phyloP scores from a whole-genome alignment of 30 jellyfish, hydroid and myxozoan species.

The Euphysa ruthae region DNA sequence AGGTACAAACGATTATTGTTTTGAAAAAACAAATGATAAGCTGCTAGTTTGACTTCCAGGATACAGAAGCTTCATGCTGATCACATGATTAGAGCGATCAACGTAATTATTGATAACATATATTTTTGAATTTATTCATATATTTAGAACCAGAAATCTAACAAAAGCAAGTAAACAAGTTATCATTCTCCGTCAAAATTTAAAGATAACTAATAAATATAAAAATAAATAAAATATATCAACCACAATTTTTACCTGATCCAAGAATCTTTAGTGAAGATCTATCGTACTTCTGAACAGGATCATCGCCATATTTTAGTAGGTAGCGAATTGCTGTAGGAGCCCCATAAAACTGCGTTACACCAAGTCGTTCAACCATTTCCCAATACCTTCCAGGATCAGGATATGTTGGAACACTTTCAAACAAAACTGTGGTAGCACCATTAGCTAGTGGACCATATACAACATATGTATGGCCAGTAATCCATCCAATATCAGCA shows the following conservation, averaged over 20 bases:
- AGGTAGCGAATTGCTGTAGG: conserved; percentile 91
- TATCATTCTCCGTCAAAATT: background rate
- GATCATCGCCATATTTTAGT: conserved; percentile 64
- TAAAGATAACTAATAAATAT: background rate
- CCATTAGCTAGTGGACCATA: conserved; percentile 97
- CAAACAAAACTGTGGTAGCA: conserved; percentile 83
- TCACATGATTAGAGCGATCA: too few species aligned
- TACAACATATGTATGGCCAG: conserved; percentile 94
- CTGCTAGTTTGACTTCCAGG: too few species aligned
- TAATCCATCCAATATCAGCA: conserved; percentile 98
- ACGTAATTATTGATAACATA: too few species aligned
- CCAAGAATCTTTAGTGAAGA: conserved; percentile 68
- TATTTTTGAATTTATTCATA: too few species aligned
- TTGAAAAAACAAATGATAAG: too few species aligned
- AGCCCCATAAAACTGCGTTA: conserved; percentile 93
- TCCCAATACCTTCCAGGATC: conserved; percentile 99
- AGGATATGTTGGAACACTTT: conserved; percentile 91
- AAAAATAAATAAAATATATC: background rate
- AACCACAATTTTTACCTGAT: conserved; percentile 53
- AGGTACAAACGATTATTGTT: too few species aligned
- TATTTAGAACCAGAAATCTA: too few species aligned
- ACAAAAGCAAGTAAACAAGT: too few species aligned
- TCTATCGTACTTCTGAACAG: conserved; percentile 76
- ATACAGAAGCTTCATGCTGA: too few species aligned
- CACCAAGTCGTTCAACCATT: conserved; percentile 70